Percentiles rank a stretch among this genome's conserved stretches.
These are phyloP conservation scores for Sciurus carolinensis DNA, from an alignment of 2,797 vertebrate genomes.

Conservation along the genomic window DNA sequence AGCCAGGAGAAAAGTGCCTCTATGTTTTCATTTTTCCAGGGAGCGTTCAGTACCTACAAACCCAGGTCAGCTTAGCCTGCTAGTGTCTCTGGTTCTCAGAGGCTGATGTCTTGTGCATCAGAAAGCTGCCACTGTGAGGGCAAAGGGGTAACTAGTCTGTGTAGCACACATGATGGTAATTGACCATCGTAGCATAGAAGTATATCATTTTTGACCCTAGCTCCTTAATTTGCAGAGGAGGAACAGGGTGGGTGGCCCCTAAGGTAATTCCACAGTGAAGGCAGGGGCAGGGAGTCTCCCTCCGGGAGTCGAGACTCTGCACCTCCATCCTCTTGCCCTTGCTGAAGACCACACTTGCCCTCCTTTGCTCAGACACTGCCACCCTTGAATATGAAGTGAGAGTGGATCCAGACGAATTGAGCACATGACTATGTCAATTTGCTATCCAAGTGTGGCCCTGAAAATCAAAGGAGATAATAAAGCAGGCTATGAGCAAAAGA, in stretches of 20 bases:
- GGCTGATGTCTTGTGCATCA: conserved; percentile 68
- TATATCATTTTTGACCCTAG: not conserved
- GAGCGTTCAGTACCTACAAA: conserved; percentile 52
- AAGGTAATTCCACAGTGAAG: too few species aligned
- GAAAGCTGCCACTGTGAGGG: not conserved
- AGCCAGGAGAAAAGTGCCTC: conserved; percentile 89
- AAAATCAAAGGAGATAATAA: not conserved
- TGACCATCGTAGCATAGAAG: not conserved
- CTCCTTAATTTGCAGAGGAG: not conserved
- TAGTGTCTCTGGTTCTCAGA: conserved; percentile 54
- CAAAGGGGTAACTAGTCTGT: not conserved
- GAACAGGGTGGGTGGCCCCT: not conserved
- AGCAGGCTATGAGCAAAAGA: not conserved
- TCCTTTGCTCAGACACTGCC: not conserved
- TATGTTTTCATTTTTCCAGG: conserved; percentile 86
- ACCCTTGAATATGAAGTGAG: not conserved
- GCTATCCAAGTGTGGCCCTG: not conserved
- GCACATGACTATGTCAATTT: not conserved
- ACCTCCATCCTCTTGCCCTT: not conserved
- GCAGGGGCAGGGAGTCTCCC: not conserved
- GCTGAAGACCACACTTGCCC: not conserved
- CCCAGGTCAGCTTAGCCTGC: conserved; percentile 76
- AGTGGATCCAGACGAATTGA: not conserved
- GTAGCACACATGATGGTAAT: not conserved
- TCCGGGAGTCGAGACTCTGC: not conserved